phyloP scores from a whole-genome alignment of 2,888 invertebrate genomes.

The Pogonocherus hispidulus region DNA sequence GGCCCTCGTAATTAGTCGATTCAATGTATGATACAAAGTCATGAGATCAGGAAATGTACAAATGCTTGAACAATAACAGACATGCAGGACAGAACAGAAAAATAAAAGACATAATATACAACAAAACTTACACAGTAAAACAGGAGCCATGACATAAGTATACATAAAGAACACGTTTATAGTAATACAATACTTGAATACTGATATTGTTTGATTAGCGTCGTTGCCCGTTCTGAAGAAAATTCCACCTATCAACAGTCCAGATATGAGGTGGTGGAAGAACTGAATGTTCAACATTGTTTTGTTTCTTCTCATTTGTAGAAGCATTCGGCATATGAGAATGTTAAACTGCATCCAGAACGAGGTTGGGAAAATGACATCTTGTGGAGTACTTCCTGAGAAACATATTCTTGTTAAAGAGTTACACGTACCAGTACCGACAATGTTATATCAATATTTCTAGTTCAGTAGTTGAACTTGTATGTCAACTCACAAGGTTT shows the following conservation, averaged over 20 bases:
- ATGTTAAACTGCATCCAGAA: slow-evolving; percentile 72
- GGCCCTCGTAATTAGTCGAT: too few relatives aligned
- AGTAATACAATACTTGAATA: slow-evolving; percentile 75
- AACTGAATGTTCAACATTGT: slow-evolving; percentile 72
- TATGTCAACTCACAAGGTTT: too few relatives aligned
- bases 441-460: too few relatives aligned
- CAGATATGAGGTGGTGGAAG: slow-evolving; percentile 72
- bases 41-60: too few relatives aligned
- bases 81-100: too few relatives aligned
- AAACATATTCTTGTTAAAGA: too few relatives aligned
- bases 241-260: slow-evolving; percentile 72
- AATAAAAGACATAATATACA: too few relatives aligned
- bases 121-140: slow-evolving; percentile 76
- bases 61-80: too few relatives aligned
- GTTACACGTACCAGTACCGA: too few relatives aligned
- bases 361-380: slow-evolving; percentile 69
- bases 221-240: slow-evolving; percentile 74
- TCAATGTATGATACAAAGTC: too few relatives aligned
- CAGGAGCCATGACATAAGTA: slow-evolving; percentile 75
- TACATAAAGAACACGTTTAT: slow-evolving; percentile 76
- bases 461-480: too few relatives aligned
- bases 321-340: slow-evolving; percentile 71
- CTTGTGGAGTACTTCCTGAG: slow-evolving; percentile 47
- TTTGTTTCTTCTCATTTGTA: slow-evolving; percentile 72
- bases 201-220: slow-evolving; percentile 71